A percentile compares a stretch with the other conserved stretches of the same genome.
Evolutionary conservation across 1,140 invertebrate species (phyloP).

Genomic region (Saxidomus purpurata): DNA sequence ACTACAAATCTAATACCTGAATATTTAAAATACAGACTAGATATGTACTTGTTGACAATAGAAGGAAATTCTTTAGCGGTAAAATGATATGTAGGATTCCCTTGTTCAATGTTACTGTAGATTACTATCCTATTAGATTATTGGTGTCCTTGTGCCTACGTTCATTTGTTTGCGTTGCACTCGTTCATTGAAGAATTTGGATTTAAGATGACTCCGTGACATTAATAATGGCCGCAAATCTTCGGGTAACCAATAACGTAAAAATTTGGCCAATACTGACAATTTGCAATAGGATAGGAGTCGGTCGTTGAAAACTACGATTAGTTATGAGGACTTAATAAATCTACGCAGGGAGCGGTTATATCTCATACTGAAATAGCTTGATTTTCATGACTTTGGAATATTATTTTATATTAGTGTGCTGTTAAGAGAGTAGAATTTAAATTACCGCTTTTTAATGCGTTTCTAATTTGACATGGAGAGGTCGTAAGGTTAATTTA

Average conservation of each 20-base stretch:
- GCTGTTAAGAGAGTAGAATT: neutral
- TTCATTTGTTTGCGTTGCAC: slow-evolving; percentile 54
- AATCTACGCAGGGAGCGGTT: slow-evolving; percentile 12
- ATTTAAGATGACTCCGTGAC: slow-evolving; percentile 58
- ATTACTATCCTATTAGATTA: slow-evolving; percentile 37
- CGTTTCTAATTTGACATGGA: slow-evolving; percentile 19
- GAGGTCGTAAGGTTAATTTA: slow-evolving; percentile 31
- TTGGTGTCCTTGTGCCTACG: slow-evolving; percentile 23
- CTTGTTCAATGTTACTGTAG: neutral
- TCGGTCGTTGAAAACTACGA: slow-evolving; percentile 13
- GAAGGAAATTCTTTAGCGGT: slow-evolving; percentile 49
- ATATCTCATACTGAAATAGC: slow-evolving; percentile 19
- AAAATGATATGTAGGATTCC: slow-evolving; percentile 54
- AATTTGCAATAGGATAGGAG: neutral
- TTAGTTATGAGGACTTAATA: slow-evolving; percentile 33
- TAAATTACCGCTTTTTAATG: neutral
- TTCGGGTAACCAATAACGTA: slow-evolving; percentile 35
- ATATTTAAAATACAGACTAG: slow-evolving; percentile 33
- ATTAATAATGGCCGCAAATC: slow-evolving; percentile 41
- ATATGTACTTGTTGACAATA: slow-evolving; percentile 59
- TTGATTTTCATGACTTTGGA: slow-evolving; percentile 19
- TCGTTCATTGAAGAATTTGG: slow-evolving; percentile 31
- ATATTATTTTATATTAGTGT: neutral
- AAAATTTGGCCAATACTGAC: slow-evolving; percentile 11
- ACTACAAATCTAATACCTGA: slow-evolving; percentile 48